Evolutionary conservation across 2,888 invertebrate genomes (phyloP).

Genomic region (Netelia fuscicornis): DNA sequence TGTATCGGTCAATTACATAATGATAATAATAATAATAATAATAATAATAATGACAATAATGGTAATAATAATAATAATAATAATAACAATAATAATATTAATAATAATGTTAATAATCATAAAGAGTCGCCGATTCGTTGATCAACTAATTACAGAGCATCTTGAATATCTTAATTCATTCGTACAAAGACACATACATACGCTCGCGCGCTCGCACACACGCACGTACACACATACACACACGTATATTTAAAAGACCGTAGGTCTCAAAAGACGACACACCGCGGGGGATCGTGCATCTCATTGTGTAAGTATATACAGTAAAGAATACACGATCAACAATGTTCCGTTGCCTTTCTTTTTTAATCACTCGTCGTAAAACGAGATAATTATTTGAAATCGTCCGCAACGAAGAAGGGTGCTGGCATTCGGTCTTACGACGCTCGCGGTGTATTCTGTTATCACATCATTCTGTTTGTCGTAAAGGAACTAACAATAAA

Average conservation of each 20-base stretch:
- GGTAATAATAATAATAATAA: slow-evolving; percentile 22
- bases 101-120: slow-evolving; percentile 11
- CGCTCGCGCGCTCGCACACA: slow-evolving; percentile 41
- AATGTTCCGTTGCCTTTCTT: neutral
- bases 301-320: slow-evolving; percentile 47
- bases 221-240: slow-evolving; percentile 64
- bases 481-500: slow-evolving; percentile 46
- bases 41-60: slow-evolving; percentile 23
- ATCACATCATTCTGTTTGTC: slow-evolving; percentile 56
- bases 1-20: slow-evolving; percentile 2
- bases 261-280: slow-evolving; percentile 29
- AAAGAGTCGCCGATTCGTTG: slow-evolving; percentile 44
- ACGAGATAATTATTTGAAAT: neutral
- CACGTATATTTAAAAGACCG: slow-evolving; percentile 29
- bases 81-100: slow-evolving; percentile 42
- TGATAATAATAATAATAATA: slow-evolving; percentile 1
- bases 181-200: slow-evolving; percentile 62
- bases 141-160: slow-evolving; percentile 63
- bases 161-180: slow-evolving; percentile 65
- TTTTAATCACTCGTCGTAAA: neutral
- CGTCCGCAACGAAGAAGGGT: neutral
- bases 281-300: slow-evolving; percentile 47
- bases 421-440: neutral
- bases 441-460: slow-evolving; percentile 22
- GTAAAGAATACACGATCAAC: slow-evolving; percentile 2